A percentile compares a stretch with the other conserved stretches of the same genome.
phyloP scores from a whole-genome alignment of 2,113 vertebrate genomes.

The Epinephelus moara region DNA sequence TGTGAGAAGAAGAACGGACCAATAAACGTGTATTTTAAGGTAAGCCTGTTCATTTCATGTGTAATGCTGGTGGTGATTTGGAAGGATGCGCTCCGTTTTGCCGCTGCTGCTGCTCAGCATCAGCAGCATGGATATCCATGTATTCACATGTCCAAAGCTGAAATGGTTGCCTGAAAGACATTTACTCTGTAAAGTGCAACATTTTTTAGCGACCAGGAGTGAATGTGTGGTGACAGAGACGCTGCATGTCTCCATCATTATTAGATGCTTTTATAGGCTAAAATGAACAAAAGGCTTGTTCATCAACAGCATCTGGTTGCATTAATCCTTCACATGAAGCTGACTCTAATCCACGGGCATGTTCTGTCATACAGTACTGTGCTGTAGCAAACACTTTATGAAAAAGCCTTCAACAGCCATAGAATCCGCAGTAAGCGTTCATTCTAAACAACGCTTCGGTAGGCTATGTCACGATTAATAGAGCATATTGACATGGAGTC shows the following conservation, averaged over 20 bases:
- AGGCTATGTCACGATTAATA: not conserved
- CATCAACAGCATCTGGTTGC: constrained; percentile 20
- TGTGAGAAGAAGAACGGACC: not conserved
- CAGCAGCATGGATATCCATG: constrained; percentile 20
- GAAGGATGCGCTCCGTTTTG: not conserved
- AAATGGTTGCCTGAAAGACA: not conserved
- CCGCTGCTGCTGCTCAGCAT: constrained; percentile 39
- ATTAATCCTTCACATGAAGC: constrained; percentile 29
- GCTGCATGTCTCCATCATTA: not conserved
- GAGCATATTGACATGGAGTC: not conserved
- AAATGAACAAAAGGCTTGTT: constrained; percentile 12
- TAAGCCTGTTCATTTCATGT: constrained; percentile 3
- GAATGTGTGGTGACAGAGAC: not conserved
- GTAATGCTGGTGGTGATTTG: not conserved
- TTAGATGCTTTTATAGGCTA: not conserved
- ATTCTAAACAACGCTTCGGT: not conserved
- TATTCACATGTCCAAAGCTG: constrained; percentile 16
- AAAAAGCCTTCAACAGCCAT: not conserved
- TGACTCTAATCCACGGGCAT: constrained; percentile 2
- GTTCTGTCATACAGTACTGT: not conserved
- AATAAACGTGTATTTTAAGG: constrained; percentile 4
- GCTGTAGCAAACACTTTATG: not conserved
- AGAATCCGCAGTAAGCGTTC: not conserved
- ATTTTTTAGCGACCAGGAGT: not conserved
- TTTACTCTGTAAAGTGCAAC: not conserved